phyloP scores from a whole-genome alignment of 2,888 invertebrate species.

The Agrotis clavis region DNA sequence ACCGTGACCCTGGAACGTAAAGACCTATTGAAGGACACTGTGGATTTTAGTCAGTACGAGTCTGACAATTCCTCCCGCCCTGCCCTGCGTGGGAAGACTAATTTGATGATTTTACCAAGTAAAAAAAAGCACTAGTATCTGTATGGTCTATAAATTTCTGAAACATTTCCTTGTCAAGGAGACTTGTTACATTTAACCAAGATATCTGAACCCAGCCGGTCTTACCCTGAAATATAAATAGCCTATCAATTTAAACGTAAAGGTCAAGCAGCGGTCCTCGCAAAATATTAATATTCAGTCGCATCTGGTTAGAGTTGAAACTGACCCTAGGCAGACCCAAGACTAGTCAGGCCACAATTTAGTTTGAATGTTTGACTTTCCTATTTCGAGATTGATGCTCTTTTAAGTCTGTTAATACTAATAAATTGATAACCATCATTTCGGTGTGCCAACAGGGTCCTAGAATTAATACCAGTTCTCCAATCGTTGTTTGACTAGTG shows the following conservation, averaged over 20 bases:
- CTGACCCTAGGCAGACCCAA: conserved; percentile 21
- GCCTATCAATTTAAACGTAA: neutral
- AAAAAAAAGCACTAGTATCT: neutral
- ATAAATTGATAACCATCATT: conserved; percentile 43
- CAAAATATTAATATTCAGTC: conserved; percentile 44
- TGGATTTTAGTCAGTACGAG: too few relatives aligned
- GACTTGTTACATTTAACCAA: neutral
- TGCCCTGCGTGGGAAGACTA: too few relatives aligned
- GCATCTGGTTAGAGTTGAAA: conserved; percentile 27
- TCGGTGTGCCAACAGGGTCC: conserved; percentile 18
- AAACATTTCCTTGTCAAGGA: too few relatives aligned
- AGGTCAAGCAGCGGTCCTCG: conserved; percentile 33
- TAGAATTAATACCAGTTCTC: conserved; percentile 27
- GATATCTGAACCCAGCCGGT: conserved; percentile 13
- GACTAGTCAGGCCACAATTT: conserved; percentile 13
- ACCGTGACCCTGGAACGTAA: too few relatives aligned
- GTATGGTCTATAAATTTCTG: too few relatives aligned
- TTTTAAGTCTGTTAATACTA: conserved; percentile 18
- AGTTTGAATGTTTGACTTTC: conserved; percentile 21
- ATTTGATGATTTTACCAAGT: too few relatives aligned
- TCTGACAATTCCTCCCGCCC: too few relatives aligned
- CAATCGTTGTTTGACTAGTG: conserved; percentile 23
- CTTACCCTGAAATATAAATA: conserved; percentile 21
- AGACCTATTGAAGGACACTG: too few relatives aligned
- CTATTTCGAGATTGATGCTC: conserved; percentile 21